Evolutionary conservation across 2,113 vertebrate genomes (phyloP).

Genomic region (Brachionichthys hirsutus): DNA sequence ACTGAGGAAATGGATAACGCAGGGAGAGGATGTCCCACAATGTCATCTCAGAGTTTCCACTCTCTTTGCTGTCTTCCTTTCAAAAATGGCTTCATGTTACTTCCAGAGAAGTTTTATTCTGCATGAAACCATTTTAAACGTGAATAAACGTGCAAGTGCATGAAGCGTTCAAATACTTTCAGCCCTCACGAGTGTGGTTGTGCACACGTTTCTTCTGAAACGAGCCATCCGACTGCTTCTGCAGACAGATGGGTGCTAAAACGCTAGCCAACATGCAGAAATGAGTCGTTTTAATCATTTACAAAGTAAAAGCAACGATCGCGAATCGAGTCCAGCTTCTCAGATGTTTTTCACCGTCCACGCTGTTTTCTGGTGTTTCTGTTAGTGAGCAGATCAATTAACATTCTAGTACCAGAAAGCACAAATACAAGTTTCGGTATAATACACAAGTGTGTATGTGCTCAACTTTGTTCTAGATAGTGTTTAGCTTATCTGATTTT

Average conservation of each 20-base stretch:
- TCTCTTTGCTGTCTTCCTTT: slow-evolving; percentile 7
- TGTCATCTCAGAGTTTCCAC: slow-evolving; percentile 1
- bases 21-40: slow-evolving; percentile 28
- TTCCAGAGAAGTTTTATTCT: slow-evolving; percentile 1
- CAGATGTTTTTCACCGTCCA: neutral
- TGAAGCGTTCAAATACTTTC: neutral
- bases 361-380: neutral
- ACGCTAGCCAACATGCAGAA: neutral
- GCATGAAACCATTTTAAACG: too few species aligned
- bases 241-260: neutral
- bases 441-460: neutral
- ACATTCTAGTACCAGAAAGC: neutral
- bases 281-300: neutral
- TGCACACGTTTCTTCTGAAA: too few species aligned
- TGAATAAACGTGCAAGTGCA: slow-evolving; percentile 6
- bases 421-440: neutral
- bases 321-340: neutral
- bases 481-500: too few species aligned
- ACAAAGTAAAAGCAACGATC: neutral
- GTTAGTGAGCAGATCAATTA: neutral
- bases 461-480: neutral
- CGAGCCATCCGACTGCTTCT: neutral
- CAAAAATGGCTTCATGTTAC: slow-evolving; percentile 16
- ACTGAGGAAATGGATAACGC: slow-evolving; percentile 23
- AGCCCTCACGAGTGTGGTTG: neutral